phyloP scores from a whole-genome alignment of 2,888 invertebrate species.

The Watsonalla binaria region DNA sequence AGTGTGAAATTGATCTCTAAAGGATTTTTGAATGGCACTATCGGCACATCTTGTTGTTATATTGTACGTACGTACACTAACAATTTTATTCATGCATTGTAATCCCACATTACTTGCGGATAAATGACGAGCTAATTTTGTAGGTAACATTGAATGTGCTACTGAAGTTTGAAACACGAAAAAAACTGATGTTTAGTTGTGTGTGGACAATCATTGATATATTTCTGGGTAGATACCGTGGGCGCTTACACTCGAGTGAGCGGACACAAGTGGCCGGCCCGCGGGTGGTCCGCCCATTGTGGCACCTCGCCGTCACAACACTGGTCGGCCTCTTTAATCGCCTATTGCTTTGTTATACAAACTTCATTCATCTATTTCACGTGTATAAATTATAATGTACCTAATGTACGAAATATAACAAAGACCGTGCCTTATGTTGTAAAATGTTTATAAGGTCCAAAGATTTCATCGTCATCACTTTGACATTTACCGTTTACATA shows the following conservation, averaged over 20 bases:
- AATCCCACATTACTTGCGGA: slow-evolving; percentile 44
- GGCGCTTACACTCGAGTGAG: slow-evolving; percentile 59
- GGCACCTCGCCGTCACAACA: slow-evolving; percentile 55
- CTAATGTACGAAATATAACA: too few species aligned
- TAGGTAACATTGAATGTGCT: slow-evolving; percentile 42
- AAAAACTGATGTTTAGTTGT: slow-evolving; percentile 33
- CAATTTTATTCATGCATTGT: slow-evolving; percentile 31
- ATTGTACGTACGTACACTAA: slow-evolving; percentile 14
- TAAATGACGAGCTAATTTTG: slow-evolving; percentile 60
- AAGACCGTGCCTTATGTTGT: too few species aligned
- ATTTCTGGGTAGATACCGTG: slow-evolving; percentile 44
- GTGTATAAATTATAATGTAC: neutral
- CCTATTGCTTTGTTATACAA: neutral
- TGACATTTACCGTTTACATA: too few species aligned
- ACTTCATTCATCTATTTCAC: neutral
- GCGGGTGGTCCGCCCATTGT: slow-evolving; percentile 66
- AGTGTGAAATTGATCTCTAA: slow-evolving; percentile 37
- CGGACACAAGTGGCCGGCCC: slow-evolving; percentile 43
- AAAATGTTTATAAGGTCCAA: too few species aligned
- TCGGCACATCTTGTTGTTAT: slow-evolving; percentile 24
- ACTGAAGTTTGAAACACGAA: slow-evolving; percentile 35
- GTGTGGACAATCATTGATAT: slow-evolving; percentile 53
- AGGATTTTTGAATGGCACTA: slow-evolving; percentile 38
- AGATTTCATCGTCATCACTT: too few species aligned
- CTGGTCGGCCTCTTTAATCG: slow-evolving; percentile 17